Conservation (phyloP, 2,888 invertebrate species). For the Ectobius pallidus region DNA sequence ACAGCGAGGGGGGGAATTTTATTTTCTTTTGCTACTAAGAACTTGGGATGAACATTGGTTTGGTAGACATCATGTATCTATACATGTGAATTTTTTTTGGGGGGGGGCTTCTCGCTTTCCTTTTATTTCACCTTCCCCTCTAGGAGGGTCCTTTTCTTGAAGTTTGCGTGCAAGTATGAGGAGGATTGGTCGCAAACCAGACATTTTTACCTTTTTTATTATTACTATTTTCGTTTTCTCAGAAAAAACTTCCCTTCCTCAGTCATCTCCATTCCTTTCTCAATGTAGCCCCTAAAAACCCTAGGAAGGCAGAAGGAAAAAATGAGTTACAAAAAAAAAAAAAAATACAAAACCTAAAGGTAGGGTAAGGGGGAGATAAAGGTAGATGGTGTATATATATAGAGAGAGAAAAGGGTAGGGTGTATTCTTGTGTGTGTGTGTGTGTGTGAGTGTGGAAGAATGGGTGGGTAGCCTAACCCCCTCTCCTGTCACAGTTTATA, state of each 20-base stretch:
- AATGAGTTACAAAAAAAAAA: constrained; percentile 28
- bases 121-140: background rate
- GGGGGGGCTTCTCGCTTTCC: too few species aligned
- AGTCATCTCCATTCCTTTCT: constrained; percentile 28
- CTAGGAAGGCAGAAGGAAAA: constrained; percentile 12
- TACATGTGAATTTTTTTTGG: background rate
- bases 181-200: constrained; percentile 10
- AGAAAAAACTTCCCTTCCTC: constrained; percentile 10
- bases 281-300: constrained; percentile 17
- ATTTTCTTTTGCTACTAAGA: too few species aligned
- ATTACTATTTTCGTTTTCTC: constrained; percentile 16
- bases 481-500: constrained; percentile 4
- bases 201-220: constrained; percentile 16
- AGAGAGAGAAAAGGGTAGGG: background rate
- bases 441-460: constrained; percentile 12
- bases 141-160: background rate
- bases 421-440: too few species aligned
- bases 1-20: background rate
- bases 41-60: too few species aligned
- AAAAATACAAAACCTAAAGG: constrained; percentile 2
- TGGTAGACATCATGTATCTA: too few species aligned
- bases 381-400: background rate
- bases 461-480: constrained; percentile 22
- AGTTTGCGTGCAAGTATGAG: constrained; percentile 8
- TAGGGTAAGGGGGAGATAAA: constrained; percentile 11